Evolutionary conservation across 2,797 vertebrate genomes (phyloP), one percentile per base, ranked within the genome.

Genomic region (Leuciscus waleckii): DNA sequence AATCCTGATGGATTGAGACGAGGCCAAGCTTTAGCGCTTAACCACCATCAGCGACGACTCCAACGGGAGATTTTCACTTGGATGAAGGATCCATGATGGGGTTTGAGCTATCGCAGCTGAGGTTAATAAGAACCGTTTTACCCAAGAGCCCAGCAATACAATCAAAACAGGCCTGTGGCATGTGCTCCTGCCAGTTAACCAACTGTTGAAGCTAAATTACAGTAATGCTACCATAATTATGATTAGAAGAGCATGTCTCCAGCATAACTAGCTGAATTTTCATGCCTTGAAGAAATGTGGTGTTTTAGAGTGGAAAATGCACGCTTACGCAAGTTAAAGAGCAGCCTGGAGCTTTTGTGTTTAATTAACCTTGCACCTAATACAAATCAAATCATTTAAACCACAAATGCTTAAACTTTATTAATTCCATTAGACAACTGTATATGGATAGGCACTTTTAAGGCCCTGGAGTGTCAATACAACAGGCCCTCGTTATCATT

Each of bases 101-200:
- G 71, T 85, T 35, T 83, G 51, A 41, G 84, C 61, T n/a, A 84
- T 84, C 61, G 49, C 49, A 79, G 68, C 79, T 79, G 85, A 86
- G 13, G 29, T 35, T 63, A 79, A 16, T 79, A 76, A 81, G 32
- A 61, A 46, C 49, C 19, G 21, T 86, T 88, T 83, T 75, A 67
- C 46, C 71, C 65, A 69, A 80, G 54, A 78, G 82, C 56, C 73
- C 41, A 61, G 69, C 54, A 87, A 75, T 81, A 65, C 88, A 89
- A 91, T 90, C 85, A 91, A 90, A 91, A 89, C 86, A 87, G 90
- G 91, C 91, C 90, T 90, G 86, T 86, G 88, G 91, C 87, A 87
- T 84, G 90, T 85, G 58, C 83, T 77, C 67, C 87, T 39, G 87
- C 87, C 49, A 87, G 81, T 61, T 84, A 81, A 67, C 77, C 5